Evolutionary conservation across 2,113 vertebrate genomes (phyloP).

Genomic region (Spea bombifrons): DNA sequence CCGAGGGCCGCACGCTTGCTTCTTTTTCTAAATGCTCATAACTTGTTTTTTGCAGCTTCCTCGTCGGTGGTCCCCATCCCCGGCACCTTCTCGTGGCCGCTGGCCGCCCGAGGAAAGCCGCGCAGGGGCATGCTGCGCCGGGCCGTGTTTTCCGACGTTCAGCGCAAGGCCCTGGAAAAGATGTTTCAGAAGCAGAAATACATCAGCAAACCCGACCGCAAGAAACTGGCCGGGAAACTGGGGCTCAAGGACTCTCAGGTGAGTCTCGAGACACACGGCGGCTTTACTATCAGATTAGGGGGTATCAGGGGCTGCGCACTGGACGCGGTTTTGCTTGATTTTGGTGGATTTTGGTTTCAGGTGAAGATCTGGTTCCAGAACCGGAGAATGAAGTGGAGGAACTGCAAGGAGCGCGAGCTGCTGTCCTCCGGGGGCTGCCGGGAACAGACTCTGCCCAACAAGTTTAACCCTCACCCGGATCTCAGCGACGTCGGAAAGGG

Average conservation of each 20-base stretch:
- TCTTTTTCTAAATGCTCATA: neutral
- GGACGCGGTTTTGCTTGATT: neutral
- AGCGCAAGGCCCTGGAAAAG: constrained; percentile 92
- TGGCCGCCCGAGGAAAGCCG: constrained; percentile 86
- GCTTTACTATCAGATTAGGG: no score
- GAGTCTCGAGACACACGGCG: no score
- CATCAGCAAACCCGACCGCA: constrained; percentile 96
- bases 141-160: constrained; percentile 94
- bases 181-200: constrained; percentile 99
- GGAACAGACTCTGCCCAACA: constrained; percentile 94
- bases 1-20: neutral
- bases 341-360: constrained; percentile 54
- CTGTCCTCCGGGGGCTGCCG: constrained; percentile 90
- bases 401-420: constrained; percentile 96
- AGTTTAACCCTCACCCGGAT: constrained; percentile 94
- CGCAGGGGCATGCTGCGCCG: constrained; percentile 91
- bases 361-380: constrained; percentile 99
- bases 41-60: constrained; percentile 62
- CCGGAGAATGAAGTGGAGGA: constrained; percentile 97
- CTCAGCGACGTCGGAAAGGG: constrained; percentile 89
- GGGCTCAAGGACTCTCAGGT: constrained; percentile 97
- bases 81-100: constrained; percentile 92
- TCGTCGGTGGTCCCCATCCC: constrained; percentile 89
- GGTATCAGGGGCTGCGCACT: neutral
- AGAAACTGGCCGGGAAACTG: constrained; percentile 88